These are phyloP conservation scores for Cepaea nemoralis DNA, from an alignment of 1,140 invertebrate species.

Conservation along the genomic window DNA sequence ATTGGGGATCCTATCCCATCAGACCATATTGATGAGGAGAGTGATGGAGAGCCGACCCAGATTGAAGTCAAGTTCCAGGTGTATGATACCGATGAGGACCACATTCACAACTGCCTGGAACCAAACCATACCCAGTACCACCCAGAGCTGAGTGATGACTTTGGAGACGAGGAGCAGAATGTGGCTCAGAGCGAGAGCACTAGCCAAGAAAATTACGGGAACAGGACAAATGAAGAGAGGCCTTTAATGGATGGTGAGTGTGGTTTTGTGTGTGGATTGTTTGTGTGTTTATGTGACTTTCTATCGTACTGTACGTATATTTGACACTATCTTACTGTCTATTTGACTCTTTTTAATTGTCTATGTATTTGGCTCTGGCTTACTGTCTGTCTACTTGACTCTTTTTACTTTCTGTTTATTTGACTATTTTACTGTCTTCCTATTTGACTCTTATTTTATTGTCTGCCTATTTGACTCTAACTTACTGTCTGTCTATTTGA, in stretches of 20 bases:
- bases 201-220: neutral
- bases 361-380: no score
- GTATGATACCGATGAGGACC: neutral
- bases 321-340: no score
- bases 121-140: neutral
- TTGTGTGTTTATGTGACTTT: no score
- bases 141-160: neutral
- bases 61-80: constrained; percentile 7
- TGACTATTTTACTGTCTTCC: no score
- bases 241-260: constrained; percentile 27
- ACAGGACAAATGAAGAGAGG: constrained; percentile 13
- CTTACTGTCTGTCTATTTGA: no score
- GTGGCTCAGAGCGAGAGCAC: neutral
- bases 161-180: neutral
- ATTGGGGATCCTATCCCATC: neutral
- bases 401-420: no score
- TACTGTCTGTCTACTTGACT: no score
- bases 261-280: neutral
- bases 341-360: no score
- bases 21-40: neutral
- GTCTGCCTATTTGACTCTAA: no score
- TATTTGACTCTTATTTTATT: no score
- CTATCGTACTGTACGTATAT: no score
- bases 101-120: neutral
- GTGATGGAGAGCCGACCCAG: neutral